Percentiles rank a stretch among this genome's conserved stretches.
Conservation (phyloP, 1,140 invertebrate genomes). For the Brachionus sp. region DNA sequence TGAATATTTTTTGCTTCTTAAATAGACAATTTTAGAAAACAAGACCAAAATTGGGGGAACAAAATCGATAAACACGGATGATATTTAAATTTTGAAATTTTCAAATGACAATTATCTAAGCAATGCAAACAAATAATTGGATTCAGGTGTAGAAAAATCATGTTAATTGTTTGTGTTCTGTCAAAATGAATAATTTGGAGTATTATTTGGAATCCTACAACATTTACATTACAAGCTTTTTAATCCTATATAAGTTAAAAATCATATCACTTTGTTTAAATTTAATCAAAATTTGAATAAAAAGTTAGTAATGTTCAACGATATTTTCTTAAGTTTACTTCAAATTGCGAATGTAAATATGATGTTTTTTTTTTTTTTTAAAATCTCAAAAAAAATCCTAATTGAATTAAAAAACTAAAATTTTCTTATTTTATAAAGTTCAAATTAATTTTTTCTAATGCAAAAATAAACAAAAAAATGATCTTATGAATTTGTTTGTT, state of each 20-base stretch:
- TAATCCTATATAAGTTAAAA: not conserved
- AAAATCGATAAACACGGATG: constrained; percentile 31
- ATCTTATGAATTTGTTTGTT: no score
- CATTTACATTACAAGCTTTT: not conserved
- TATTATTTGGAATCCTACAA: not conserved
- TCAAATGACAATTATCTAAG: not conserved
- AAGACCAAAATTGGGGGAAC: not conserved
- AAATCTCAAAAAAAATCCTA: not conserved
- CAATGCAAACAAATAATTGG: not conserved
- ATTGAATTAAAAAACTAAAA: not conserved
- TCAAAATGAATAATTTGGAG: not conserved
- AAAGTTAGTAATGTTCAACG: not conserved
- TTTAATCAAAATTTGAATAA: constrained; percentile 6
- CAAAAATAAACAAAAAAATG: no score
- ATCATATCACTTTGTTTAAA: not conserved
- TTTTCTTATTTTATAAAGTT: no score
- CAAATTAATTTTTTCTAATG: no score
- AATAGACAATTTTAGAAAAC: not conserved
- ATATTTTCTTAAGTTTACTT: not conserved
- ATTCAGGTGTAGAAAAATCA: constrained; percentile 2
- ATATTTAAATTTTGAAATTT: not conserved
- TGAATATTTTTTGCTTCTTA: not conserved
- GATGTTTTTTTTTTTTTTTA: not conserved
- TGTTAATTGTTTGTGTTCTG: not conserved
- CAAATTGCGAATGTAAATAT: not conserved